Percentiles rank a stretch among this genome's conserved stretches.
These are phyloP conservation scores for Mactra quadrangularis DNA, from an alignment of 1,140 invertebrate genomes.

Conservation along the genomic window DNA sequence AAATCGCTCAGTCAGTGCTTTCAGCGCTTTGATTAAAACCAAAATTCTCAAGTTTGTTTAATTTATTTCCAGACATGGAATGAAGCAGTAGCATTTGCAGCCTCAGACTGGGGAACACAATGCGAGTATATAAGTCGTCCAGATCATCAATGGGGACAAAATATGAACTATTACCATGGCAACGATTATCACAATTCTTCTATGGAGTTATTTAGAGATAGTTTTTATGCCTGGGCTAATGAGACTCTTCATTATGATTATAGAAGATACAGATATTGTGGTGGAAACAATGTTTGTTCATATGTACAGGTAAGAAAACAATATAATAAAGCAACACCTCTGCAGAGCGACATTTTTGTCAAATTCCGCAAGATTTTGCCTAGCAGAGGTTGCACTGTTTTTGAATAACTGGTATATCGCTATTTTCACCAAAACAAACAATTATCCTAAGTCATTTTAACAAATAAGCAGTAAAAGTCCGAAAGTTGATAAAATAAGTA, in stretches of 20 bases:
- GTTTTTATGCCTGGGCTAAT: conserved; percentile 48
- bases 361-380: too few species aligned
- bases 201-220: conserved; percentile 32
- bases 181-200: conserved; percentile 32
- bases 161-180: conserved; percentile 57
- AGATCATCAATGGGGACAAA: conserved; percentile 59
- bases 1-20: too few species aligned
- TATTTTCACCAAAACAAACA: too few species aligned
- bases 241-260: conserved; percentile 55
- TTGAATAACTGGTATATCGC: too few species aligned
- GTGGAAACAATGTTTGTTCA: conserved; percentile 51
- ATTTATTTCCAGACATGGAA: conserved; percentile 59
- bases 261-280: conserved; percentile 44
- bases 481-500: too few species aligned
- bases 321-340: not conserved
- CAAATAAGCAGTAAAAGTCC: too few species aligned
- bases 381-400: too few species aligned
- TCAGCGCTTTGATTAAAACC: too few species aligned
- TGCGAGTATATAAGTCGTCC: conserved; percentile 55
- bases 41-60: too few species aligned
- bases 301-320: conserved; percentile 47
- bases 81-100: conserved; percentile 29
- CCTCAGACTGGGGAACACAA: conserved; percentile 35
- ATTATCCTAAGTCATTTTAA: too few species aligned
- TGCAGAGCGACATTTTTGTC: too few species aligned